Base-by-base conservation (phyloP, 2,888 invertebrate genomes). In the Xestobium rufovillosum region DNA sequence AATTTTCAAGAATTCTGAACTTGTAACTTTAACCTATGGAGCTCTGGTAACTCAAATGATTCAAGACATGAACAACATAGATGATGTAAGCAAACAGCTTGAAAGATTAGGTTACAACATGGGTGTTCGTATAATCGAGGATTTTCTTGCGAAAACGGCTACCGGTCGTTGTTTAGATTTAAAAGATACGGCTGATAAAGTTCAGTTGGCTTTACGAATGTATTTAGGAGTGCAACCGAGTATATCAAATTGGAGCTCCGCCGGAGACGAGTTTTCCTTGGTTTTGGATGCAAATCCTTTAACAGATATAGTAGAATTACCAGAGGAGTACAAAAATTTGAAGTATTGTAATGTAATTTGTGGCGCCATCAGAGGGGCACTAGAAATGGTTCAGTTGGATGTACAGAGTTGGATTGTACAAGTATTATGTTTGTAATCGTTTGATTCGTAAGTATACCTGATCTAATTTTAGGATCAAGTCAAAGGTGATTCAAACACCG, bases 351-450 rank as follows among this genome's bases (percentile, higher is more conserved):
- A 89, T 50, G 75, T 98, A 41, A 75, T 99, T 31, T 89, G 92
- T 42, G 98, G 98, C 0, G 78, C 83, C 16, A 78, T 90, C 37
- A 75, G 95, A 43, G 98, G 98, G 11, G 95, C 97, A 4, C 72
- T 97, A 53, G 97, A 98, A 74, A 98, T 98, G 92, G 95, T 97
- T 26, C 96, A 97, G 63, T 75, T 97, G 61, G 96, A 97, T 66
- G 88, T 96, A 3, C 83, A 87, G 55, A 84, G 88, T 51, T 90
- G 88, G 85, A 92, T 97, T 71, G 83, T 88, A 1, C 82, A 81
- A 49, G 62, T 63, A 50, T 36, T n/a, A 35, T 26, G 25, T 16
- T 33, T 36, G 12, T 4, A 12, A n/a, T n/a, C n/a, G n/a, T n/a
- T n/a, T n/a, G n/a, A n/a, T n/a, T n/a, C n/a, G n/a, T n/a, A n/a